Evolutionary conservation across 2,113 vertebrate species (phyloP).

Genomic region (Pithys albifrons): DNA sequence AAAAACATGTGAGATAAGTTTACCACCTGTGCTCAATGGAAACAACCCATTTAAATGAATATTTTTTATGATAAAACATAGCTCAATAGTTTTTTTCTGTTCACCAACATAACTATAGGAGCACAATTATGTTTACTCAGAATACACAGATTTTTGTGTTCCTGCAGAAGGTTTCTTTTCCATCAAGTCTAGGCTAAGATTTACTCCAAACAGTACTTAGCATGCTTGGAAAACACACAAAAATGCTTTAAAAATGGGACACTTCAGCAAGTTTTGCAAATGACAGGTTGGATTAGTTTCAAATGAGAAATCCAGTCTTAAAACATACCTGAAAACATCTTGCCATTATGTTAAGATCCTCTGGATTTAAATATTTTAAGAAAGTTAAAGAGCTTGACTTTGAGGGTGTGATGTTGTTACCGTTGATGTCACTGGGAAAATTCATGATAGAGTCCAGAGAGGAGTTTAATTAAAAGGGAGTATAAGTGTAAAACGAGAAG

Average conservation of each 20-base stretch:
- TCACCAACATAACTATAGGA: conserved; percentile 6
- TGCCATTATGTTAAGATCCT: not conserved
- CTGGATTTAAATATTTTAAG: conserved; percentile 32
- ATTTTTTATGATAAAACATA: conserved; percentile 35
- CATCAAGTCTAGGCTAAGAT: not conserved
- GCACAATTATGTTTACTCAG: not conserved
- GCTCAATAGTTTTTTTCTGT: conserved; percentile 1
- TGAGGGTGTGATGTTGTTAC: not conserved
- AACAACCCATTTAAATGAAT: conserved; percentile 48
- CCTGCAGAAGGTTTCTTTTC: not conserved
- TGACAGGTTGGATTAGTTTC: conserved; percentile 14
- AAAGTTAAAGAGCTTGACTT: not conserved
- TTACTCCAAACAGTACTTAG: not conserved
- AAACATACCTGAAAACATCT: conserved; percentile 34
- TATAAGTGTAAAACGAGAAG: not conserved
- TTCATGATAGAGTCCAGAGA: not conserved
- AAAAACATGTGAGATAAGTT: conserved; percentile 68
- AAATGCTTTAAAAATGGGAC: not conserved
- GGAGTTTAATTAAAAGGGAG: not conserved
- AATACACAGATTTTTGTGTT: conserved; percentile 15
- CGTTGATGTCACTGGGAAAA: not conserved
- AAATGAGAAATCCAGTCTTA: conserved; percentile 39
- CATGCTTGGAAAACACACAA: not conserved
- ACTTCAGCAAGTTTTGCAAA: conserved; percentile 5
- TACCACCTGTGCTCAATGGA: conserved; percentile 68